Conservation (phyloP, 2,888 invertebrate species). For the Acronicta leporina region DNA sequence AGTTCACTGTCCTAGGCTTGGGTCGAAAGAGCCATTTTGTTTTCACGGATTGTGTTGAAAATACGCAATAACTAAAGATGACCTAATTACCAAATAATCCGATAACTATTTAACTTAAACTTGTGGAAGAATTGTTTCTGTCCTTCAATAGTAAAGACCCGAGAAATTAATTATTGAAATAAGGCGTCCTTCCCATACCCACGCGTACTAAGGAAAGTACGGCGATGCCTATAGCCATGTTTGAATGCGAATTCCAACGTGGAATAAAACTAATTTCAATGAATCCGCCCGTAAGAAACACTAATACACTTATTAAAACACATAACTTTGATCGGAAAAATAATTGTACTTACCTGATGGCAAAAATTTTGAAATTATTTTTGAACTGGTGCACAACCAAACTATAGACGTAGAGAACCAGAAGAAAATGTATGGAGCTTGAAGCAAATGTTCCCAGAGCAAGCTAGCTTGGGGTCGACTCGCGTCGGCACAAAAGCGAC, state of each 20-base stretch:
- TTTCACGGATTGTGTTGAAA: constrained; percentile 87
- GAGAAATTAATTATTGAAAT: constrained; percentile 88
- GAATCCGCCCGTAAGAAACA: constrained; percentile 73
- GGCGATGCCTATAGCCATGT: constrained; percentile 87
- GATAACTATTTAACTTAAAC: constrained; percentile 78
- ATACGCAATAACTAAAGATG: constrained; percentile 86
- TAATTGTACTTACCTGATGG: constrained; percentile 86
- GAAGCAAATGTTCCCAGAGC: constrained; percentile 87
- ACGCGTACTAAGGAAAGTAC: constrained; percentile 87
- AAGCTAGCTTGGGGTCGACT: constrained; percentile 87
- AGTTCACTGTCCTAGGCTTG: constrained; percentile 88
- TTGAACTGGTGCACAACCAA: constrained; percentile 89
- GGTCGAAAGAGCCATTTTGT: constrained; percentile 89
- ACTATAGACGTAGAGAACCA: constrained; percentile 89
- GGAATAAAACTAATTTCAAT: constrained; percentile 79
- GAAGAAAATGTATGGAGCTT: constrained; percentile 89
- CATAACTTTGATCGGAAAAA: constrained; percentile 76
- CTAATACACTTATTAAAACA: constrained; percentile 75
- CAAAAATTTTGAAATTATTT: constrained; percentile 89
- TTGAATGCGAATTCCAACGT: constrained; percentile 88
- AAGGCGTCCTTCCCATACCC: constrained; percentile 85
- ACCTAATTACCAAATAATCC: constrained; percentile 84
- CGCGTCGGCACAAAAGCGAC: constrained; percentile 85
- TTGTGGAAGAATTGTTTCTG: constrained; percentile 86
- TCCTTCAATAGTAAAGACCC: constrained; percentile 83